A percentile compares a stretch with the other conserved stretches of the same genome.
Evolutionary conservation across 2,113 vertebrate species (phyloP).

Genomic region (Bolborhynchus lineola): DNA sequence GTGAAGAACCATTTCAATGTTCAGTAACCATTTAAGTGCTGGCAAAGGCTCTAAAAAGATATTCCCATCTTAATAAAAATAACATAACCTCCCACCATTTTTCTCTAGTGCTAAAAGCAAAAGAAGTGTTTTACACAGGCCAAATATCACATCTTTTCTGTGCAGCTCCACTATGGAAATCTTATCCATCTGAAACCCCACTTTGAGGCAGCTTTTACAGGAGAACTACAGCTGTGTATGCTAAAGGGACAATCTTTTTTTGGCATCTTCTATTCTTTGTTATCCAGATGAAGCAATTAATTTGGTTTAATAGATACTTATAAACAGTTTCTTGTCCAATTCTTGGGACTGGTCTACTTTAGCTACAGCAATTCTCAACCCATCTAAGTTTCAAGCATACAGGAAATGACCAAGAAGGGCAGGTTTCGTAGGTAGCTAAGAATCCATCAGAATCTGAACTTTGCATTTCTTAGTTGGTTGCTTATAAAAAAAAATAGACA

Average conservation of each 20-base stretch:
- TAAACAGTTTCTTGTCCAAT: not conserved
- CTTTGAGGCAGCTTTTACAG: not conserved
- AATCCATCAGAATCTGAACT: not conserved
- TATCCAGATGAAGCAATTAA: not conserved
- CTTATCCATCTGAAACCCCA: not conserved
- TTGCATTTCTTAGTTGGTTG: not conserved
- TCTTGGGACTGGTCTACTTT: not conserved
- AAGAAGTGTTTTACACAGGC: not conserved
- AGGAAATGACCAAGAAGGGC: not conserved
- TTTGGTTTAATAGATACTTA: not conserved
- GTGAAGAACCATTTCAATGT: constrained; percentile 22
- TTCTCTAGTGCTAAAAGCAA: not conserved
- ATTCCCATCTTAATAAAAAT: not conserved
- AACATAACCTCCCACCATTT: not conserved
- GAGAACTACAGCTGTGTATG: not conserved
- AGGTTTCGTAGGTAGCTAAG: not conserved
- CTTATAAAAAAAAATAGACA: not conserved
- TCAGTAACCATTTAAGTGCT: constrained; percentile 39
- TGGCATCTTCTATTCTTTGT: not conserved
- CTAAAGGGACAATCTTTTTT: not conserved
- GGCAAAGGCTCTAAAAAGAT: not conserved
- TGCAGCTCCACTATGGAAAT: not conserved
- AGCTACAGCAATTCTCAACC: not conserved
- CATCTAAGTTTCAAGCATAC: not conserved
- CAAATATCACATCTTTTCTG: not conserved